phyloP scores from a whole-genome alignment of 2,797 vertebrate species.

The Sparidentex hasta region DNA sequence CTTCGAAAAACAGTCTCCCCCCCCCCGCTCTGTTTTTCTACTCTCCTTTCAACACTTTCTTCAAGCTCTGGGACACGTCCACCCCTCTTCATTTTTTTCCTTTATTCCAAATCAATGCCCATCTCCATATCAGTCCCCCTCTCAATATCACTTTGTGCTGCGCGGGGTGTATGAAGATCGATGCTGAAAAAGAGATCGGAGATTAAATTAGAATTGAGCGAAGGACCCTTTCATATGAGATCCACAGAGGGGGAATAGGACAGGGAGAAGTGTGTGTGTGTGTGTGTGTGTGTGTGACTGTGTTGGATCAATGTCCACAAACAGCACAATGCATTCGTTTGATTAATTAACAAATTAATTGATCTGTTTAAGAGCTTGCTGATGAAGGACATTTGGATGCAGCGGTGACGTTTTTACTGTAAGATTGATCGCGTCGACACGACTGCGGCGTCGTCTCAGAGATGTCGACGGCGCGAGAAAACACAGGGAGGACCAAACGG shows the following conservation, averaged over 20 bases:
- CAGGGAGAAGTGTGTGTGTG: constrained; percentile 7
- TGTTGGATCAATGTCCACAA: constrained; percentile 59
- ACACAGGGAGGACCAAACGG: constrained; percentile 5
- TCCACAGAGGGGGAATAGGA: constrained; percentile 30
- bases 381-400: constrained; percentile 49
- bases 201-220: constrained; percentile 79
- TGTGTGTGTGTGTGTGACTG: constrained; percentile 29
- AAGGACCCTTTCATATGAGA: constrained; percentile 49
- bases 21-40: neutral
- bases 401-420: neutral
- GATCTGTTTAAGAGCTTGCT: constrained; percentile 58
- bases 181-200: constrained; percentile 72
- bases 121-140: constrained; percentile 73
- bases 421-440: constrained; percentile 47
- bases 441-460: neutral
- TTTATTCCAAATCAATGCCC: constrained; percentile 72
- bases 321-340: constrained; percentile 34
- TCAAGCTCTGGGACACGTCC: constrained; percentile 25
- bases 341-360: constrained; percentile 75
- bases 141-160: constrained; percentile 64
- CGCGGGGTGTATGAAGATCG: constrained; percentile 66
- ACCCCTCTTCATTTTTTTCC: constrained; percentile 29
- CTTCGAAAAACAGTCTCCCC: neutral
- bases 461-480: neutral
- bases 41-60: constrained; percentile 24